Evolutionary conservation across 2,797 vertebrate species (phyloP).

Genomic region (Siniperca obscura): DNA sequence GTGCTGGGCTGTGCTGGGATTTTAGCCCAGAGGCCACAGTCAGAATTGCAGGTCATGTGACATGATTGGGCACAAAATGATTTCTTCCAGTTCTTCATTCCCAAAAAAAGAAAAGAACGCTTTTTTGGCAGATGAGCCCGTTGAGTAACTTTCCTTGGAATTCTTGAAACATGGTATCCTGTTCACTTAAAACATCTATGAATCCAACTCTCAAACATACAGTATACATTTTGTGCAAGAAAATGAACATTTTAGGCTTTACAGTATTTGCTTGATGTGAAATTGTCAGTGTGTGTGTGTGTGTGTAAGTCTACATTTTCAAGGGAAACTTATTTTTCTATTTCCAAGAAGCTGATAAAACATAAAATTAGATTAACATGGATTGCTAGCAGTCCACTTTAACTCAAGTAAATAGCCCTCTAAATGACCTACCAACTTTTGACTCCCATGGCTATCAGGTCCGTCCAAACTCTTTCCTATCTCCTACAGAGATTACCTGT

Average conservation of each 20-base stretch:
- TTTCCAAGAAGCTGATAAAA: not conserved
- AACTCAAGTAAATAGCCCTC: slow-evolving; percentile 25
- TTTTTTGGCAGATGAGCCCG: not conserved
- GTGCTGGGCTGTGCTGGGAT: too few species aligned
- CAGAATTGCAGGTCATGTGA: not conserved
- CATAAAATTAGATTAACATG: not conserved
- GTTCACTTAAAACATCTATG: not conserved
- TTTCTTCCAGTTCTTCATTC: not conserved
- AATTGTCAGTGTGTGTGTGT: not conserved
- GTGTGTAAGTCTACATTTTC: not conserved
- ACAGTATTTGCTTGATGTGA: not conserved
- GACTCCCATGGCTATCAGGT: slow-evolving; percentile 16
- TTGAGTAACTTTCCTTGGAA: not conserved
- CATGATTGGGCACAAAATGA: not conserved
- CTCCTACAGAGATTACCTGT: slow-evolving; percentile 41
- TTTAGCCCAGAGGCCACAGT: not conserved
- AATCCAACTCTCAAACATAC: not conserved
- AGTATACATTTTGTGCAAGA: not conserved
- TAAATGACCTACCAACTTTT: slow-evolving; percentile 40
- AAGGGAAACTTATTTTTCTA: not conserved
- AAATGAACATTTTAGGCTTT: not conserved
- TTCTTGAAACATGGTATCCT: not conserved
- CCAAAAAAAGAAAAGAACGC: not conserved
- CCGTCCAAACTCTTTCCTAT: slow-evolving; percentile 19
- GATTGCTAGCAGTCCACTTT: slow-evolving; percentile 7